Percentiles rank a stretch among this genome's conserved stretches.
Conservation (phyloP, 2,888 invertebrate genomes). For the Oscheius sp. region DNA sequence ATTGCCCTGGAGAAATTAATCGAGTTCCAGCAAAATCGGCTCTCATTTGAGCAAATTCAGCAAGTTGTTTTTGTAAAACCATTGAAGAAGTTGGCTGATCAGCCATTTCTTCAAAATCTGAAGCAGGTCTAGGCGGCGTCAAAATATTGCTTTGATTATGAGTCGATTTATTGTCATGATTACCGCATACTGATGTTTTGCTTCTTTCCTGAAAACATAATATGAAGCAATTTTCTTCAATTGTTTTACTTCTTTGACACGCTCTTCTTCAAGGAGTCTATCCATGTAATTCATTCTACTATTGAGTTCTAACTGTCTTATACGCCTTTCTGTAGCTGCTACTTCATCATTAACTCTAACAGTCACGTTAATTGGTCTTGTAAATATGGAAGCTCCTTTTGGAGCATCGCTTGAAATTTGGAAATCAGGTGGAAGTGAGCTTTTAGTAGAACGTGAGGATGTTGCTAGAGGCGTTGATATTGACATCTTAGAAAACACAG, state of each 20-base stretch:
- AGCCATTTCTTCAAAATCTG: not conserved
- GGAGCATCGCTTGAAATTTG: no score
- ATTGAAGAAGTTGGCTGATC: not conserved
- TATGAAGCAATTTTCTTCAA: no score
- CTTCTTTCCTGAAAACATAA: no score
- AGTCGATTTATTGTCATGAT: no score
- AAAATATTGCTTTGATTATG: not conserved
- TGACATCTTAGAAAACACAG: not conserved
- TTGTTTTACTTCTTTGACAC: not conserved
- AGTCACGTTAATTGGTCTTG: no score
- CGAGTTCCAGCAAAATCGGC: not conserved
- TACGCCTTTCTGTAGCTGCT: no score
- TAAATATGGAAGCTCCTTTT: no score
- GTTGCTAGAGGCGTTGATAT: not conserved
- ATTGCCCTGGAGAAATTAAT: constrained; percentile 2
- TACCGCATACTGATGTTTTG: no score
- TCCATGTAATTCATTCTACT: not conserved
- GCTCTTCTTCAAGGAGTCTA: not conserved
- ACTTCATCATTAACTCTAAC: no score
- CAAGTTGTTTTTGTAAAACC: not conserved
- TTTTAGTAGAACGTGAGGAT: no score
- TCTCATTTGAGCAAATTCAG: not conserved
- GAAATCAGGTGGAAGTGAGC: no score
- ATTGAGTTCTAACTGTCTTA: not conserved
- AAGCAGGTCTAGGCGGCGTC: not conserved